Evolutionary conservation across 2,797 vertebrate genomes (phyloP).

Genomic region (Siniperca scherzeri): DNA sequence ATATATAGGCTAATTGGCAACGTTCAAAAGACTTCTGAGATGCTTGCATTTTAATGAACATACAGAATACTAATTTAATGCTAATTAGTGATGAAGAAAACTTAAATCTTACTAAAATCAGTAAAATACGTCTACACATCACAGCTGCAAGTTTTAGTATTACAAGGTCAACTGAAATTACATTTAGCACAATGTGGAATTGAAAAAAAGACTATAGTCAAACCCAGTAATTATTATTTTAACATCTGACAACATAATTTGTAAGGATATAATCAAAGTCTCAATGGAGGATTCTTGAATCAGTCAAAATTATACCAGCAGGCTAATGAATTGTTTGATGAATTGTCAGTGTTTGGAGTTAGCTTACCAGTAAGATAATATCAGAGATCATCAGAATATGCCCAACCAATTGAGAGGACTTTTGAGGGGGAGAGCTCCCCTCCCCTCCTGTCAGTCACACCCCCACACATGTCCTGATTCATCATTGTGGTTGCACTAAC

Average conservation of each 20-base stretch:
- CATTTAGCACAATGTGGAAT: constrained; percentile 19
- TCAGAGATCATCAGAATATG: constrained; percentile 38
- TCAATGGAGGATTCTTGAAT: constrained; percentile 23
- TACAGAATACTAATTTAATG: constrained; percentile 50
- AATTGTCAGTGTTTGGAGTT: constrained; percentile 26
- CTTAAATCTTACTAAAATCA: constrained; percentile 28
- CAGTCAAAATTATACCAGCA: constrained; percentile 13
- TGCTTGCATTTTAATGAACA: constrained; percentile 54
- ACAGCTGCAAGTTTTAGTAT: constrained; percentile 18
- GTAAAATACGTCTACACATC: constrained; percentile 14
- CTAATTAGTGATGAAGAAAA: constrained; percentile 52
- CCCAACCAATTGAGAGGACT: no score
- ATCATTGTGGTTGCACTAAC: not conserved
- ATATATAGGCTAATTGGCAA: constrained; percentile 56
- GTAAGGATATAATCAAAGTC: constrained; percentile 46
- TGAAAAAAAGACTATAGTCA: constrained; percentile 8
- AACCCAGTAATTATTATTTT: constrained; percentile 41
- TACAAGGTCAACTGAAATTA: constrained; percentile 29
- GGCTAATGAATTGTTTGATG: constrained; percentile 32
- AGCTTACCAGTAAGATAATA: constrained; percentile 21
- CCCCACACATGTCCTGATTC: no score
- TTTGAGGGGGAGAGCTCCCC: no score
- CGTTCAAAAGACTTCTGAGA: constrained; percentile 47
- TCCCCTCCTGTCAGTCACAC: no score
- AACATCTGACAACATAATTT: constrained; percentile 39